Conservation (phyloP, 2,888 invertebrate species). For the Trisateles emortualis region DNA sequence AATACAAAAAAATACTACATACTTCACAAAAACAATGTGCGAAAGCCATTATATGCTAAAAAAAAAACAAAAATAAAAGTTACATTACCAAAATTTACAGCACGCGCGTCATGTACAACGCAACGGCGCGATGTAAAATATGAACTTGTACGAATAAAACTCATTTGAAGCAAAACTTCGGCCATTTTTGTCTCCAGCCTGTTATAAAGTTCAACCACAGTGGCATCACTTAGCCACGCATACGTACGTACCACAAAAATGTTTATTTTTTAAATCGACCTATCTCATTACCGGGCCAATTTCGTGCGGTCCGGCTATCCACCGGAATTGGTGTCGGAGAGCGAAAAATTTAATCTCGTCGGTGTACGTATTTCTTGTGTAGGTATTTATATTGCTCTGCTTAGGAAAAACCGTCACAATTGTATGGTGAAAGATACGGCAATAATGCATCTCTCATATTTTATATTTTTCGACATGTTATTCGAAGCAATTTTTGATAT, state of each 20-base stretch:
- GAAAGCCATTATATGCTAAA: constrained; percentile 8
- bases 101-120: constrained; percentile 8
- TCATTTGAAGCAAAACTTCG: constrained; percentile 30
- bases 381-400: too few species aligned
- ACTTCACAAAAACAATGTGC: neutral
- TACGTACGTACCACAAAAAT: neutral
- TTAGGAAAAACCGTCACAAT: too few species aligned
- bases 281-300: too few species aligned
- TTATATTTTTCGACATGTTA: too few species aligned
- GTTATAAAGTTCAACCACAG: constrained; percentile 9
- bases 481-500: too few species aligned
- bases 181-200: constrained; percentile 25
- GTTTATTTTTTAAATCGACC: neutral
- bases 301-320: too few species aligned
- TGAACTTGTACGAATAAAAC: constrained; percentile 24
- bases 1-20: constrained; percentile 2
- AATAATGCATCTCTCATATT: too few species aligned
- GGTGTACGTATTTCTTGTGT: too few species aligned
- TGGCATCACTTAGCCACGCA: constrained; percentile 4
- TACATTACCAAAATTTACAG: constrained; percentile 15
- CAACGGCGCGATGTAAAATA: too few species aligned
- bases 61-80: constrained; percentile 17
- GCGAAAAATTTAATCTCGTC: too few species aligned
- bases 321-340: too few species aligned
- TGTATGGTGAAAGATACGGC: too few species aligned